Evolutionary conservation across 2,113 vertebrate genomes (phyloP).

Genomic region (Danionella cerebrum): DNA sequence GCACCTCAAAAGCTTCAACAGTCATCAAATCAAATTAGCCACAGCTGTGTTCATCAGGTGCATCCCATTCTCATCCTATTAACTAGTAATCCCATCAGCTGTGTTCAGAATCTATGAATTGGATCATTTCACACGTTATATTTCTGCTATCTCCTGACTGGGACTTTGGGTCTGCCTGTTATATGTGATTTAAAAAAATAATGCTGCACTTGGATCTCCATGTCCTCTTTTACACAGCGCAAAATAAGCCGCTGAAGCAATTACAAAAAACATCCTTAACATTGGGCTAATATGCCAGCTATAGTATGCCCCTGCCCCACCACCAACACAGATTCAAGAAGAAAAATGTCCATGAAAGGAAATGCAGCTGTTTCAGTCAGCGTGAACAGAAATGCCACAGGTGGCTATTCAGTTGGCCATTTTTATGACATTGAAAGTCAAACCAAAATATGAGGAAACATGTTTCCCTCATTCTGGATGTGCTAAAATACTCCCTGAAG

Average conservation of each 20-base stretch:
- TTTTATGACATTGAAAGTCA: constrained; percentile 7
- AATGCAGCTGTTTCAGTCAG: constrained; percentile 2
- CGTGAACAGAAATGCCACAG: neutral
- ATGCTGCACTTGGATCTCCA: neutral
- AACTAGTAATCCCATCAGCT: too few species aligned
- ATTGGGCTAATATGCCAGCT: neutral
- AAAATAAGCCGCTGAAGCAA: too few species aligned
- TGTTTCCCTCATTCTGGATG: neutral
- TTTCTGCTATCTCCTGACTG: too few species aligned
- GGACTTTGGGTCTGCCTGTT: too few species aligned
- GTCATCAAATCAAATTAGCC: too few species aligned
- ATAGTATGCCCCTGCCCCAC: neutral
- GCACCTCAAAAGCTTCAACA: too few species aligned
- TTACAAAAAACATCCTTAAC: neutral
- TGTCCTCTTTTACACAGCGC: too few species aligned
- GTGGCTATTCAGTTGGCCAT: neutral
- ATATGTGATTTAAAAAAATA: neutral
- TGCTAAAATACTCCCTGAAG: constrained; percentile 17
- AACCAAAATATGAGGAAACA: constrained; percentile 19
- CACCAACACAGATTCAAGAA: neutral
- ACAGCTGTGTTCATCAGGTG: too few species aligned
- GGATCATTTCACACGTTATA: too few species aligned
- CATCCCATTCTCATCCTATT: too few species aligned
- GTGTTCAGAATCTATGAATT: too few species aligned
- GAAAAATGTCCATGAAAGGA: neutral